Conservation (phyloP, 2,797 vertebrate species). For the Platalea minor region DNA sequence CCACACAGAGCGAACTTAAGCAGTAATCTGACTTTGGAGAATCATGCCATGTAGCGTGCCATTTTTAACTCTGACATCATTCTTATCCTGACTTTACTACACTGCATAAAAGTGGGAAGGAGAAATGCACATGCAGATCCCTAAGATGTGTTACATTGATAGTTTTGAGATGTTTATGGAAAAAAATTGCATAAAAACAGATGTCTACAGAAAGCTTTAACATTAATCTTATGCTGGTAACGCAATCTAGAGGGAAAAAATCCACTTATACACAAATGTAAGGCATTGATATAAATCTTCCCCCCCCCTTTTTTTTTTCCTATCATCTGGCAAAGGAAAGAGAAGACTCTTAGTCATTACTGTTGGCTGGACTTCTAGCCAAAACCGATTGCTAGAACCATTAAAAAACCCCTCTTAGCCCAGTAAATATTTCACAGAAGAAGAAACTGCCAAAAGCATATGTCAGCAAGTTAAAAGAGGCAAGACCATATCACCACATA, state of each 20-base stretch:
- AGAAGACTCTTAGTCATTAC: not conserved
- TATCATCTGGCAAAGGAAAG: not conserved
- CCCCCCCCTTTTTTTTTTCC: not conserved
- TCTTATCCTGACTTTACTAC: not conserved
- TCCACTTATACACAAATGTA: not conserved
- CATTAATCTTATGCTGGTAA: not conserved
- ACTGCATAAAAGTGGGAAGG: not conserved
- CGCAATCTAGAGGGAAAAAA: not conserved
- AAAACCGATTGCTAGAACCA: not conserved
- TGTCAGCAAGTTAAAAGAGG: not conserved
- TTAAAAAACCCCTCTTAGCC: not conserved
- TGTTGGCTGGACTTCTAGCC: not conserved
- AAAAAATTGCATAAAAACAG: not conserved
- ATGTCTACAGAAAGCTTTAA: not conserved
- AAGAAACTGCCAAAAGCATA: not conserved
- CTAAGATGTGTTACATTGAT: not conserved
- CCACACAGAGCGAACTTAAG: not conserved
- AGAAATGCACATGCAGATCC: not conserved
- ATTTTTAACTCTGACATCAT: not conserved
- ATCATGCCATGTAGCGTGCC: fast-evolving
- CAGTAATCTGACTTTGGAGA: not conserved
- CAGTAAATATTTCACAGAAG: not conserved
- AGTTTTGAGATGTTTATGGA: not conserved
- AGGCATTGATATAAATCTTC: not conserved
- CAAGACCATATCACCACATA: not conserved